Percentiles rank a stretch among this genome's conserved stretches.
phyloP scores from a whole-genome alignment of 1,140 invertebrate species.

The Pachypeltis micranthus region DNA sequence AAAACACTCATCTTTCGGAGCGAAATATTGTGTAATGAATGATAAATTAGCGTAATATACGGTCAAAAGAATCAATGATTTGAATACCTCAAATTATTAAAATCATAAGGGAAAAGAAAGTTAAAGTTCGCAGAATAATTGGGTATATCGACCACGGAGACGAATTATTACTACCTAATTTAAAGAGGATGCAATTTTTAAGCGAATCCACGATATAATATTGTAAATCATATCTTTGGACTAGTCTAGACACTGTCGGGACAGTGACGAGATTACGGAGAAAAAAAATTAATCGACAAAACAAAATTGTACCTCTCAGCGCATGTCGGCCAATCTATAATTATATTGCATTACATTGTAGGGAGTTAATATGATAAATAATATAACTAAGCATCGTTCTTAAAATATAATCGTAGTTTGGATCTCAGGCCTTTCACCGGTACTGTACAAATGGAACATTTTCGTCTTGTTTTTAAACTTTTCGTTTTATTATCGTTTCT shows the following conservation, averaged over 20 bases:
- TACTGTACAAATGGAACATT: slow-evolving; percentile 20
- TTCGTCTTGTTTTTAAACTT: slow-evolving; percentile 8
- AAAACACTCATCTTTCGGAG: background rate
- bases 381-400: slow-evolving; percentile 10
- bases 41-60: background rate
- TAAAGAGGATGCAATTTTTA: background rate
- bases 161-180: background rate
- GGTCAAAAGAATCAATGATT: background rate
- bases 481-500: background rate
- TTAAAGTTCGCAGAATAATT: background rate
- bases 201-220: background rate
- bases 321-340: slow-evolving; percentile 1
- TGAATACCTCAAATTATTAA: background rate
- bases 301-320: background rate
- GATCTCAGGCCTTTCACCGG: slow-evolving; percentile 23
- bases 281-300: background rate
- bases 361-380: background rate
- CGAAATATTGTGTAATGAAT: background rate
- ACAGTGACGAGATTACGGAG: background rate
- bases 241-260: background rate
- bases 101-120: background rate
- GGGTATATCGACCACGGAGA: background rate
- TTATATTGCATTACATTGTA: slow-evolving; percentile 6
- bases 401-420: slow-evolving; percentile 18
- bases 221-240: background rate